Percentiles rank a stretch among this genome's conserved stretches.
Evolutionary conservation across 1,140 invertebrate genomes (phyloP).

Genomic region (Papilio helenus): DNA sequence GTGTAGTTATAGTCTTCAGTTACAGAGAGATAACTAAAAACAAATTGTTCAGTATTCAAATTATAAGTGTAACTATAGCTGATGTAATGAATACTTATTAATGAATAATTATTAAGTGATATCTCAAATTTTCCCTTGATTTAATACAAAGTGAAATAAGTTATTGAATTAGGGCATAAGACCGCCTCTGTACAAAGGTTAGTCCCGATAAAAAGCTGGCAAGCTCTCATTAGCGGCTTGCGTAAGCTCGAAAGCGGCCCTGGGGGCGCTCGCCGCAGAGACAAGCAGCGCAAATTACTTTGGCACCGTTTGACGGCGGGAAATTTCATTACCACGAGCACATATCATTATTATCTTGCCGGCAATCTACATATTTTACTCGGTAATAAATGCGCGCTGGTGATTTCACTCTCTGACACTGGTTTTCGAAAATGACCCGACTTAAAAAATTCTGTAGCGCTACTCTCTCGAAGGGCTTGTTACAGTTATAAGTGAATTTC

Average conservation of each 20-base stretch:
- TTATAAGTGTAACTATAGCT: not conserved
- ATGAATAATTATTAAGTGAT: not conserved
- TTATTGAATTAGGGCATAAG: not conserved
- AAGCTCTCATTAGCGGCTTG: conserved; percentile 74
- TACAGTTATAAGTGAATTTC: conserved; percentile 82
- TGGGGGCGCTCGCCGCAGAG: conserved; percentile 74
- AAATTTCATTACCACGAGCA: conserved; percentile 83
- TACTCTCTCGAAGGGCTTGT: conserved; percentile 74
- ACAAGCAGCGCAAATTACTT: conserved; percentile 82
- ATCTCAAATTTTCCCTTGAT: not conserved
- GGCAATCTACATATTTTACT: conserved; percentile 82
- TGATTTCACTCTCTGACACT: conserved; percentile 81
- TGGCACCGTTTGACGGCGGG: conserved; percentile 82
- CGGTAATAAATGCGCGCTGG: conserved; percentile 76
- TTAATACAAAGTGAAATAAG: not conserved
- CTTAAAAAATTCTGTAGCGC: conserved; percentile 70
- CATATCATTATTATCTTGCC: conserved; percentile 82
- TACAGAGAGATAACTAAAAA: not conserved
- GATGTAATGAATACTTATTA: no score
- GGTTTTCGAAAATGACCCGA: conserved; percentile 82
- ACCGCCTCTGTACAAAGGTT: conserved; percentile 10
- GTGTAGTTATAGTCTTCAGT: not conserved
- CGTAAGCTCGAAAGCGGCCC: conserved; percentile 80
- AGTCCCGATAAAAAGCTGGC: conserved; percentile 53
- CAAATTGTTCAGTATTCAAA: not conserved